Base-by-base conservation (phyloP, 2,888 invertebrate species). In the Drosophila robusta region DNA sequence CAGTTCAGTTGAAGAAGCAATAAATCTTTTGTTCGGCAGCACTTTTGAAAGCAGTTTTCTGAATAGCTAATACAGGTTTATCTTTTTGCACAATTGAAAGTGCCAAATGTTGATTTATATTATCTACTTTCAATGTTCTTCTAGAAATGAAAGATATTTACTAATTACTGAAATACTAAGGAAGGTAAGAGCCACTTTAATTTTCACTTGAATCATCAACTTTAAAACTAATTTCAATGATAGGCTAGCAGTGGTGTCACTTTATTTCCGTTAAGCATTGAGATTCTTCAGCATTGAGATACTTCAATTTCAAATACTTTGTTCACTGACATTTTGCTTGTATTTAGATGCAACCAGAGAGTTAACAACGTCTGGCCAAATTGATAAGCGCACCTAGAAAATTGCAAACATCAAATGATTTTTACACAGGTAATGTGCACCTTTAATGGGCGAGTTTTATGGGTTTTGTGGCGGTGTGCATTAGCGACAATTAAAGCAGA, bases 401-500 rank as follows among this genome's bases (percentile, higher is more conserved):
- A 34, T 32, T 8, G 50, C 50, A 8, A 29, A 39, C 8, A 39
- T 34, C 14, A 41, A 50, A 32, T 38, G 61, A 42, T 44, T 41
- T 46, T 46, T 38, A 56, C 24, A 18, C 22, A 11, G 18, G 24
- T 5, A 9, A 50, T 55, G 42, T 51, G 52, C 36, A 52, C 9
- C n/a, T 14, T 55, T 41, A 47, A 63, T 64, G 56, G 18, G 16
- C 36, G 14, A 22, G 11, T 34, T 49, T 14, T 46, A 29, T 14
- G 57, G 18, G 29, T n/a, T 8, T 38, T 26, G 16, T 4, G 50
- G 34, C 34, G 12, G 22, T 14, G 57, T 58, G 60, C 39, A 46
- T 46, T 41, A 63, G 22, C 11, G 34, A 47, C 70, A 69, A 62
- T 75, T 61, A 54, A 54, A 38, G 26, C 26, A 34, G 18, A 42